Evolutionary conservation across 1,140 invertebrate species (phyloP), one percentile per base, ranked within the genome.

Genomic region (Hestina assimilis): DNA sequence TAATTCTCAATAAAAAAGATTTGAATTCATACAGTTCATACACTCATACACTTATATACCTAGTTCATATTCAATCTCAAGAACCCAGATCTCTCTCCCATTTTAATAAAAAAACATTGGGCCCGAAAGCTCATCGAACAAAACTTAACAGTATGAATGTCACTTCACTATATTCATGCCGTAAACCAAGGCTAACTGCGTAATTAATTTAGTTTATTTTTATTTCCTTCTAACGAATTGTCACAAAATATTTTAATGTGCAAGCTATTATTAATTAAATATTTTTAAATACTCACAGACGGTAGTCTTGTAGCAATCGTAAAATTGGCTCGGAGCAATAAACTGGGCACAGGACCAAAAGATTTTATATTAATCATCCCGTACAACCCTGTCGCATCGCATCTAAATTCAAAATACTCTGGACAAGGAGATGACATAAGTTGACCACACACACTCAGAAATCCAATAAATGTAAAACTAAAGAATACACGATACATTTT

Each of bases 401-500:
- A 61, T 40, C 53, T 66, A 15, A 72, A 74, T n/a, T 69, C 61
- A 59, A 74, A 74, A 46, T 65, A 57, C n/a, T 69, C 26, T 11
- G 72, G 72, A 35, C 72, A 74, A 2, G 72, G 72, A 1, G 72
- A 74, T 14, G 65, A 50, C 12, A 57, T 23, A 12, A 61, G 52
- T 21, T 67, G 62, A 7, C 54, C 61, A 31, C 43, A 58, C 8
- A 69, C 48, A 23, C 45, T 21, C 7, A 61, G 50, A 26, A 62
- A 54, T 43, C 59, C 59, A 29, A 59, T 14, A 12, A 59, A 43
- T 9, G 66, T 24, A 5, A 69, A 46, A 53, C 41, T 60, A 38
- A 56, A 42, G 33, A 55, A 48, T 1, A 54, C 42, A 33, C 60
- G 52, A 31, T 51, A 54, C 68, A 67, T 70, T 35, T 54, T 41